Conservation (phyloP, 1,140 invertebrate genomes). For the Copidosoma floridanum region DNA sequence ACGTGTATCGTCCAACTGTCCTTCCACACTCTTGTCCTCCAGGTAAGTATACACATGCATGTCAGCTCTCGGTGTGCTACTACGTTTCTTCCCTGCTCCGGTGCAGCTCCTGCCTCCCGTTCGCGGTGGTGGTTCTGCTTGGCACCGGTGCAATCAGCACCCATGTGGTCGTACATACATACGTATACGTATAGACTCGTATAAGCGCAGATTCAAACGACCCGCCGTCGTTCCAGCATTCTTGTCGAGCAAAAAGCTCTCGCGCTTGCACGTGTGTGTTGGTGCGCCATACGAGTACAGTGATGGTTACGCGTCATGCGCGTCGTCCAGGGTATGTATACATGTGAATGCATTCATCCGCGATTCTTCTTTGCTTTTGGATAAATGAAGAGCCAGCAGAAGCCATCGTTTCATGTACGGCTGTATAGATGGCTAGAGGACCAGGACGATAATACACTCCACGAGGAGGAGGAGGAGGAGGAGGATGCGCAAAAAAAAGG, state of each 20-base stretch:
- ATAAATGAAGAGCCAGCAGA: slow-evolving; percentile 22
- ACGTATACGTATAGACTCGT: too few species aligned
- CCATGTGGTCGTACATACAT: too few species aligned
- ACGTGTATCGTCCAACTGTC: neutral
- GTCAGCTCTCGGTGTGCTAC: too few species aligned
- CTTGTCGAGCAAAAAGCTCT: slow-evolving; percentile 48
- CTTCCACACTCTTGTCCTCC: too few species aligned
- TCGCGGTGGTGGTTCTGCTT: too few species aligned
- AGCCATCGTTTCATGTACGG: too few species aligned
- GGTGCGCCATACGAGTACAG: neutral
- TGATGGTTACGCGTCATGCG: neutral
- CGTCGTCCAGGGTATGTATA: slow-evolving; percentile 45
- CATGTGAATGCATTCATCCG: too few species aligned
- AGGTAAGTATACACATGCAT: too few species aligned
- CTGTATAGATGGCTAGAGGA: neutral
- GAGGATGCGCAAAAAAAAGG: neutral
- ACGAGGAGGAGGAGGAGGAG: too few species aligned
- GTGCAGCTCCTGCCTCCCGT: too few species aligned
- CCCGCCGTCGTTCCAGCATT: slow-evolving; percentile 53
- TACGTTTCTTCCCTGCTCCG: too few species aligned
- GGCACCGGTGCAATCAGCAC: slow-evolving; percentile 45
- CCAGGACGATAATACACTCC: slow-evolving; percentile 1
- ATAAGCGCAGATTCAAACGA: slow-evolving; percentile 51
- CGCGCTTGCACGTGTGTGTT: slow-evolving; percentile 36
- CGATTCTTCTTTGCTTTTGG: slow-evolving; percentile 38